Evolutionary conservation across 2,113 vertebrate species (phyloP), one percentile per base, ranked within the genome.

Genomic region (Aegotheles bennettii): DNA sequence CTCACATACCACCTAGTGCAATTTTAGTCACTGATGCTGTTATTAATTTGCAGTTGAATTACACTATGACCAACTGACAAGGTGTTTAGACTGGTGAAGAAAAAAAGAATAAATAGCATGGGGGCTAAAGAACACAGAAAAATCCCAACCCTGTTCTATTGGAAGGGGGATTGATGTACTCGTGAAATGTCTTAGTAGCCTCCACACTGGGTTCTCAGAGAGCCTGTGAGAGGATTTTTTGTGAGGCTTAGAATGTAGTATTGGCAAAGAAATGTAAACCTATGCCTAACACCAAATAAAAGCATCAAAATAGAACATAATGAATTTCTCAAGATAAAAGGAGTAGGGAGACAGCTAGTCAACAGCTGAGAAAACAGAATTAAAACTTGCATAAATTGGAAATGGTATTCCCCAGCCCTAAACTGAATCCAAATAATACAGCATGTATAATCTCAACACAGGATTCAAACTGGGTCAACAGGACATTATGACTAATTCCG

Each of bases 351-450:
- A 91, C 75, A 96, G 38, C 57, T 85, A 61, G 90, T 89, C 75
- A 95, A 95, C 74, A 96, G 61, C 68, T 97, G 95, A 82, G 70
- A 87, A 93, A 95, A 92, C 31, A 87, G 93, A 94, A 94, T 88
- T 96, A 84, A 95, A 94, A 87, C 40, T 67, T 96, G 54, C 57
- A 73, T 85, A 96, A 97, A 96, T 90, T 83, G n/a, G 21, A 95
- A 89, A 89, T 17, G 5, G 13, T 77, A 38, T 90, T 95, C 77
- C 67, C 77, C 63, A 95, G 93, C 68, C 24, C 47, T 50, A 90
- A 94, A 63, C n/a, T 84, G 92, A 94, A 77, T 95, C 68, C 61
- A 95, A 94, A 70, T 90, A 90, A 51, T 64, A 70, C 45, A 28
- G 11, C 71, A 53, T 51, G 35, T 91, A 88, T 92, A 97, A 84